phyloP scores from a whole-genome alignment of 2,113 vertebrate species.

The Puffinus mauretanicus region DNA sequence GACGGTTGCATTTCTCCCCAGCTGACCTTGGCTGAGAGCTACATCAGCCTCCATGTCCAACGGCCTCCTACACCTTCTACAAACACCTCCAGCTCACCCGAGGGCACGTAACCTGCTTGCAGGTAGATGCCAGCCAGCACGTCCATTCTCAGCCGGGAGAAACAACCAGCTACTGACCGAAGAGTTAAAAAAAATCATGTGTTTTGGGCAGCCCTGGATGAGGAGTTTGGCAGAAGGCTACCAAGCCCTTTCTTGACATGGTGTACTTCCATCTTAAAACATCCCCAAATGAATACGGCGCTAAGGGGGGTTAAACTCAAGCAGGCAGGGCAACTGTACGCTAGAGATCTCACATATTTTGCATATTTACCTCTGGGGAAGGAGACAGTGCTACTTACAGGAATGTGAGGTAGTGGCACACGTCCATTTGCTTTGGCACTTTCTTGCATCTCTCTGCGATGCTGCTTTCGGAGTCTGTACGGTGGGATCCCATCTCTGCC shows the following conservation, averaged over 20 bases:
- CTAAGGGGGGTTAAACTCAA: background rate
- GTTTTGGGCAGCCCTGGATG: background rate
- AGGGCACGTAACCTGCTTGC: background rate
- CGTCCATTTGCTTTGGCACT: constrained; percentile 97
- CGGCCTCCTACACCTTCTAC: background rate
- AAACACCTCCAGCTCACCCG: background rate
- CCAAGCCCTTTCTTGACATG: background rate
- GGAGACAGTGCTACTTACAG: constrained; percentile 81
- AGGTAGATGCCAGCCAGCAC: background rate
- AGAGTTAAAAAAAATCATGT: accelerated
- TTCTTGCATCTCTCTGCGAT: constrained; percentile 98
- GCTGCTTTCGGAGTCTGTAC: constrained; percentile 91
- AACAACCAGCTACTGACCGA: background rate
- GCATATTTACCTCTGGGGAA: constrained; percentile 30
- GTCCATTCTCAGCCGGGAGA: background rate
- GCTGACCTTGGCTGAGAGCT: background rate
- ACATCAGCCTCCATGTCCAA: background rate
- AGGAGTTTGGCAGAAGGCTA: background rate
- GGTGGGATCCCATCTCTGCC: constrained; percentile 93
- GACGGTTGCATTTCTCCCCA: background rate
- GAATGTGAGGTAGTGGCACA: constrained; percentile 98
- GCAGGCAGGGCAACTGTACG: background rate
- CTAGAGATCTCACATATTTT: background rate
- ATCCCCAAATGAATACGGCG: background rate
- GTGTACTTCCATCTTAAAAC: background rate